Conservation (phyloP, 2,888 invertebrate genomes). For the Labia minor region DNA sequence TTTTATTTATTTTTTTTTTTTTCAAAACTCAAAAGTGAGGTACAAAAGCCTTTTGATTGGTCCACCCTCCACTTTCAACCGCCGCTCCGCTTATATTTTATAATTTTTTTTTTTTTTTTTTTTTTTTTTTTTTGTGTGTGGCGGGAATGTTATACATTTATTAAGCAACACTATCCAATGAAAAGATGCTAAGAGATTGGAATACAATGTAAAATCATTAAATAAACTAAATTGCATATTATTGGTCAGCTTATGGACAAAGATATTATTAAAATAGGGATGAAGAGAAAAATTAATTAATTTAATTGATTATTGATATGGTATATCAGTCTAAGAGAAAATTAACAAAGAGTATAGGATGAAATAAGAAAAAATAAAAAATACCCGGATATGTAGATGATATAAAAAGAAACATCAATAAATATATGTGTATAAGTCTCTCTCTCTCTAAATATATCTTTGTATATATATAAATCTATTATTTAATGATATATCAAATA, state of each 20-base stretch:
- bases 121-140: too few species aligned
- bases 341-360: not conserved
- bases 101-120: not conserved
- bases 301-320: not conserved
- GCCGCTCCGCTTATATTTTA: not conserved
- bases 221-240: not conserved
- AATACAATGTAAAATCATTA: not conserved
- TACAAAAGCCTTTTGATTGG: not conserved
- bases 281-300: not conserved
- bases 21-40: not conserved
- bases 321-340: not conserved
- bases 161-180: not conserved
- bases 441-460: not conserved
- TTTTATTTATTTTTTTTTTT: not conserved
- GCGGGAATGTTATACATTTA: not conserved
- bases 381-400: not conserved
- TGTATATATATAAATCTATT: not conserved
- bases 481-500: not conserved
- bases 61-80: not conserved
- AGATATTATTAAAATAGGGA: not conserved
- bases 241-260: not conserved
- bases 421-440: too few species aligned
- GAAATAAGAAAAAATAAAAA: not conserved
- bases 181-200: not conserved
- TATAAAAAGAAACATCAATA: not conserved